Conservation (phyloP, 2,888 invertebrate genomes). For the Fissipunctia ypsillon region DNA sequence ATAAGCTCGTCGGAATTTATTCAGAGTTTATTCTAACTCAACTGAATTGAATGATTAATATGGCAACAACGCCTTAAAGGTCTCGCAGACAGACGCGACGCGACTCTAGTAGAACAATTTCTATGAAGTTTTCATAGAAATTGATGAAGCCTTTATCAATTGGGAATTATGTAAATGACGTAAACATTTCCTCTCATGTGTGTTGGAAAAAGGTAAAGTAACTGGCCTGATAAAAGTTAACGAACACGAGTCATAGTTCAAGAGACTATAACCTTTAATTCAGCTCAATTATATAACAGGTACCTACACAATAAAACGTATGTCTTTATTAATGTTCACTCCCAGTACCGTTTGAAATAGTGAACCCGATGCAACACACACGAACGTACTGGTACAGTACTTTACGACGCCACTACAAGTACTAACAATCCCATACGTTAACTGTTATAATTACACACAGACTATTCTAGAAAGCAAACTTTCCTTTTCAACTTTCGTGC, state of each 20-base stretch:
- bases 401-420: conserved; percentile 27
- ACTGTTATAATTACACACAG: conserved; percentile 48
- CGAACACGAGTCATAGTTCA: conserved; percentile 16
- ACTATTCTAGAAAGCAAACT: conserved; percentile 63
- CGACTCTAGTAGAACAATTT: no score
- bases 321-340: conserved; percentile 14
- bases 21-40: background rate
- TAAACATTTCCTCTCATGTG: conserved; percentile 48
- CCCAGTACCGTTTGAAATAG: conserved; percentile 23
- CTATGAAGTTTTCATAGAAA: no score
- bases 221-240: conserved; percentile 19
- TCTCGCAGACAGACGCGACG: no score
- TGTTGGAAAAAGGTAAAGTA: conserved; percentile 1
- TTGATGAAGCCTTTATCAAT: no score
- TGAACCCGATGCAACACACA: conserved; percentile 5
- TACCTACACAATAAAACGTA: background rate
- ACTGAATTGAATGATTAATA: background rate
- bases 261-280: background rate
- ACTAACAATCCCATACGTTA: conserved; percentile 40
- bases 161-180: conserved; percentile 27
- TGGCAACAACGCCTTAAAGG: conserved; percentile 13
- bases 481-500: conserved; percentile 63
- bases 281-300: background rate
- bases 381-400: conserved; percentile 40
- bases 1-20: background rate